Conservation (phyloP, 2,888 invertebrate species). For the Heliothis peltigera region DNA sequence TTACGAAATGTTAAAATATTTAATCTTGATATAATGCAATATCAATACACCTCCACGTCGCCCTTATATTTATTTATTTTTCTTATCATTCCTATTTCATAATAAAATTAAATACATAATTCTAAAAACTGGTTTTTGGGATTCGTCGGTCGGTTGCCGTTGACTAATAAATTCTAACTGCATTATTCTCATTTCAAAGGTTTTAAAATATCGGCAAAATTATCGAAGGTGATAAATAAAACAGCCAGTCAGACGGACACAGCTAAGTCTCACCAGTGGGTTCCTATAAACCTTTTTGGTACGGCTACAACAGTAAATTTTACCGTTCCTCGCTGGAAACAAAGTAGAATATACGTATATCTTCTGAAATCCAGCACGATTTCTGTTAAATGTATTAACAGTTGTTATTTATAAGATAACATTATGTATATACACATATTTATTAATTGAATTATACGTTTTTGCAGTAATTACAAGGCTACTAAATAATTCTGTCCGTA, state of each 20-base stretch:
- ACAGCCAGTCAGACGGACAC: constrained; percentile 13
- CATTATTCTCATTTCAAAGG: constrained; percentile 5
- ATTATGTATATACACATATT: constrained; percentile 16
- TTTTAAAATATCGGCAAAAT: constrained; percentile 12
- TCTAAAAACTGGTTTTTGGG: background rate
- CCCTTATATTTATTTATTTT: background rate
- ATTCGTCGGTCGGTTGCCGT: background rate
- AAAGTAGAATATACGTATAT: constrained; percentile 52
- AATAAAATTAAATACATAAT: background rate
- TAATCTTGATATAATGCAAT: background rate
- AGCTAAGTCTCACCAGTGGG: constrained; percentile 29
- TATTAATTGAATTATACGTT: constrained; percentile 10
- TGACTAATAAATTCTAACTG: constrained; percentile 5
- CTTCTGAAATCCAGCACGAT: constrained; percentile 43
- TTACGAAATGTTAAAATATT: background rate
- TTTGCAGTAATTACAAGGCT: background rate
- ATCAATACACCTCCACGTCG: background rate
- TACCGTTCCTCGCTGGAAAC: constrained; percentile 56
- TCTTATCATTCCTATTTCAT: background rate
- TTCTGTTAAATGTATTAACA: constrained; percentile 43
- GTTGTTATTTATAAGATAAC: constrained; percentile 19
- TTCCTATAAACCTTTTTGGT: constrained; percentile 57
- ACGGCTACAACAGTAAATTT: constrained; percentile 58
- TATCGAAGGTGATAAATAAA: constrained; percentile 10
- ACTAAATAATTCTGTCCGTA: background rate